Conservation (phyloP, 2,113 vertebrate genomes). For the Irena cyanogastra region DNA sequence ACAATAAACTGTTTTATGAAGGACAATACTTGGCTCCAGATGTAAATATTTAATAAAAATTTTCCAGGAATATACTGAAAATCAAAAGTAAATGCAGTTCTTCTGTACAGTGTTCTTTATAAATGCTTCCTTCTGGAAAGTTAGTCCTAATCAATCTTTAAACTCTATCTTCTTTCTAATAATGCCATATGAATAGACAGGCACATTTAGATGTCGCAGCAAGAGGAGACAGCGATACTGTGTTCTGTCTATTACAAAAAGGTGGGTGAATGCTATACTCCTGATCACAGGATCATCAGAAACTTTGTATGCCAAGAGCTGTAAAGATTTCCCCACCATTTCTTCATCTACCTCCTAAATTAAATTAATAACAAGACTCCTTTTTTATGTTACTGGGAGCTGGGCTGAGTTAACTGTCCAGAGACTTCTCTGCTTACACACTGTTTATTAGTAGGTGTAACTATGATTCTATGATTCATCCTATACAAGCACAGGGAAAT, state of each 20-base stretch:
- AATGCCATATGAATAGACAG: neutral
- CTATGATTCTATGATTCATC: neutral
- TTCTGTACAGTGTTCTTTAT: neutral
- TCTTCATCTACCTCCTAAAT: neutral
- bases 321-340: neutral
- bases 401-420: neutral
- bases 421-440: neutral
- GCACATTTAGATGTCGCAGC: neutral
- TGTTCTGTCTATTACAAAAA: neutral
- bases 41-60: slow-evolving; percentile 24
- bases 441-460: neutral
- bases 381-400: neutral
- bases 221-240: neutral
- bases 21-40: neutral
- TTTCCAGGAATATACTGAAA: neutral
- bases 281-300: neutral
- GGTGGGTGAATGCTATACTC: neutral
- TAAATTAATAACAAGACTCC: neutral
- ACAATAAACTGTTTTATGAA: slow-evolving; percentile 52
- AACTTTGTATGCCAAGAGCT: neutral
- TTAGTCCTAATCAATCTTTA: neutral
- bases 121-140: neutral
- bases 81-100: neutral
- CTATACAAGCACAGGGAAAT: neutral
- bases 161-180: neutral